phyloP scores from a whole-genome alignment of 2,113 vertebrate genomes.

The Psephotus haematonotus region DNA sequence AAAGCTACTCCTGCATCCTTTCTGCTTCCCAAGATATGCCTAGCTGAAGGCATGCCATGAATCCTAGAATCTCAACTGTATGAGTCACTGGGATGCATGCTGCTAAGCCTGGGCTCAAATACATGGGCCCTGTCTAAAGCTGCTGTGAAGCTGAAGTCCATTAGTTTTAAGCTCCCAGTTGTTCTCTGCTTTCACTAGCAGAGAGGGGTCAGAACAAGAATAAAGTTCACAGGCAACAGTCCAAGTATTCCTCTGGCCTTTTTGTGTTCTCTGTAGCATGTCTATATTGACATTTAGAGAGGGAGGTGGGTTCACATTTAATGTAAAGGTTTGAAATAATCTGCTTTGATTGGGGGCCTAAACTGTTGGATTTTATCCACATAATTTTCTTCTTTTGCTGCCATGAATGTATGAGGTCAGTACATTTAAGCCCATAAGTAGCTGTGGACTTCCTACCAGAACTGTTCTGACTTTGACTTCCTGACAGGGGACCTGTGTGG shows the following conservation, averaged over 20 bases:
- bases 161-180: not conserved
- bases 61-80: not conserved
- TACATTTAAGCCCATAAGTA: not conserved
- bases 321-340: constrained; percentile 21
- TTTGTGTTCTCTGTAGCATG: constrained; percentile 24
- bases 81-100: not conserved
- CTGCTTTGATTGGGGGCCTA: not conserved
- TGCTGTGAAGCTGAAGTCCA: constrained; percentile 6
- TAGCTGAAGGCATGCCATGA: not conserved
- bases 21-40: not conserved
- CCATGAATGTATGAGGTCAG: not conserved
- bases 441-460: constrained; percentile 39
- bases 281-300: constrained; percentile 27
- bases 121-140: not conserved
- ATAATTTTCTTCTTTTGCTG: not conserved
- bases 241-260: constrained; percentile 18
- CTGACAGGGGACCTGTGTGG: constrained; percentile 7
- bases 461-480: constrained; percentile 1
- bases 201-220: not conserved
- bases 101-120: constrained; percentile 13
- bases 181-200: constrained; percentile 21
- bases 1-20: not conserved
- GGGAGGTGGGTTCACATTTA: constrained; percentile 6
- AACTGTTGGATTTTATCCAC: not conserved
- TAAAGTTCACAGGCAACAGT: not conserved